Evolutionary conservation across 2,113 vertebrate species (phyloP).

Genomic region (Lathamus discolor): DNA sequence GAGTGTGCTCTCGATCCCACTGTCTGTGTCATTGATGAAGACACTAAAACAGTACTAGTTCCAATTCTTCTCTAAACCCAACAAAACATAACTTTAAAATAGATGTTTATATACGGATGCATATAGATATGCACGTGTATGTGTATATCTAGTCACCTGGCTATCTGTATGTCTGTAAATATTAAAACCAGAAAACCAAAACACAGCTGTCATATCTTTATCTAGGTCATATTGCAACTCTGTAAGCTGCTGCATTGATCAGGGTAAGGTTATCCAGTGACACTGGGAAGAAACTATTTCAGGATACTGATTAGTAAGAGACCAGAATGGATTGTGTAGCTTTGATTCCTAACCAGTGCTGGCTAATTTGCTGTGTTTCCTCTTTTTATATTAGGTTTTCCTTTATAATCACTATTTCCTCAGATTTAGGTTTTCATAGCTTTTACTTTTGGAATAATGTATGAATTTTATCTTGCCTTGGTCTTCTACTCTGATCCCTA

Average conservation of each 20-base stretch:
- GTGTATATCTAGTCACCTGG: not conserved
- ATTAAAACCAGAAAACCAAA: not conserved
- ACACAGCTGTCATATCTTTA: not conserved
- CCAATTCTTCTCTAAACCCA: not conserved
- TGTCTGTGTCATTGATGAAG: not conserved
- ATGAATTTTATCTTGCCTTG: not conserved
- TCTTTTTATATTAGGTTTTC: not conserved
- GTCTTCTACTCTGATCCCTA: not conserved
- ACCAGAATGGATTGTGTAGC: not conserved
- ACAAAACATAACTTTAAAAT: not conserved
- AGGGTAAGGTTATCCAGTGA: not conserved
- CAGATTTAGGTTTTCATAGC: not conserved
- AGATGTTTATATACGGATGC: not conserved
- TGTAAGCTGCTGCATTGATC: not conserved
- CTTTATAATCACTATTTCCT: not conserved
- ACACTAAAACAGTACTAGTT: not conserved
- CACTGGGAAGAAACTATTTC: not conserved
- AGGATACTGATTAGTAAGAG: not conserved
- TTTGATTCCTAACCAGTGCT: not conserved
- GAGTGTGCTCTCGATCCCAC: not conserved
- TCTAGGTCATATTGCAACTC: not conserved
- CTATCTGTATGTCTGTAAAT: no score
- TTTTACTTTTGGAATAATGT: not conserved
- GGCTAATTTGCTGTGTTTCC: not conserved
- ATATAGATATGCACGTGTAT: accelerated